Evolutionary conservation across 2,797 vertebrate species (phyloP).

Genomic region (Lacerta viridis): DNA sequence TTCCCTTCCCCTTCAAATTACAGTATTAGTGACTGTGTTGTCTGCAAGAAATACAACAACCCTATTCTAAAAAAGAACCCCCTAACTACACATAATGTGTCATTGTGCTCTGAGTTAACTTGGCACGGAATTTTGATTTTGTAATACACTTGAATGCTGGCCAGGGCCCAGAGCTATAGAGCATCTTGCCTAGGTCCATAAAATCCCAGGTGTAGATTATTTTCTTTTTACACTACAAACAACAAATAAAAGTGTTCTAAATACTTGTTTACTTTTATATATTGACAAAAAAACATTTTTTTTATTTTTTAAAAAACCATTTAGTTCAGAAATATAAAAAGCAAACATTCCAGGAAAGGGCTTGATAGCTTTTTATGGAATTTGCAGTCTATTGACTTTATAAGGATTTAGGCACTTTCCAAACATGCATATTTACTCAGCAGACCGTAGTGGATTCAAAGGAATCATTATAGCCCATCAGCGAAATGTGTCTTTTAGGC

Average conservation of each 20-base stretch:
- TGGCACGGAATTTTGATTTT: conserved; percentile 24
- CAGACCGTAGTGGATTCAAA: conserved; percentile 41
- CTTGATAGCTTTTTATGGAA: conserved; percentile 48
- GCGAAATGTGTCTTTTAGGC: conserved; percentile 53
- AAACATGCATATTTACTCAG: conserved; percentile 58
- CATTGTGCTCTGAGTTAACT: conserved; percentile 7
- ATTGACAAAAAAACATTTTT: background rate
- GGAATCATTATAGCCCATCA: conserved; percentile 46
- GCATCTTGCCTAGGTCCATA: background rate
- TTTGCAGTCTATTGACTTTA: conserved; percentile 52
- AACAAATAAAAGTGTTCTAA: conserved; percentile 16
- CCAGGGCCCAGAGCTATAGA: conserved; percentile 3
- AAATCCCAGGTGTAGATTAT: background rate
- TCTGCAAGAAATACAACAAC: background rate
- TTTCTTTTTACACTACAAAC: background rate
- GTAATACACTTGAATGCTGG: conserved; percentile 4
- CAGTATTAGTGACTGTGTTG: background rate
- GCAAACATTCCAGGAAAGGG: conserved; percentile 12
- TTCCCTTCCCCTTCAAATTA: background rate
- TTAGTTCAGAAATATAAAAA: conserved; percentile 38
- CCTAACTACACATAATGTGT: background rate
- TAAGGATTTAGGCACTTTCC: conserved; percentile 52
- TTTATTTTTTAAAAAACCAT: background rate
- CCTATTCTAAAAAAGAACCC: background rate
- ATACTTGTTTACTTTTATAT: conserved; percentile 40